Percentiles rank a stretch among this genome's conserved stretches.
Conservation (phyloP, 2,113 vertebrate genomes). For the Raja brachyura region DNA sequence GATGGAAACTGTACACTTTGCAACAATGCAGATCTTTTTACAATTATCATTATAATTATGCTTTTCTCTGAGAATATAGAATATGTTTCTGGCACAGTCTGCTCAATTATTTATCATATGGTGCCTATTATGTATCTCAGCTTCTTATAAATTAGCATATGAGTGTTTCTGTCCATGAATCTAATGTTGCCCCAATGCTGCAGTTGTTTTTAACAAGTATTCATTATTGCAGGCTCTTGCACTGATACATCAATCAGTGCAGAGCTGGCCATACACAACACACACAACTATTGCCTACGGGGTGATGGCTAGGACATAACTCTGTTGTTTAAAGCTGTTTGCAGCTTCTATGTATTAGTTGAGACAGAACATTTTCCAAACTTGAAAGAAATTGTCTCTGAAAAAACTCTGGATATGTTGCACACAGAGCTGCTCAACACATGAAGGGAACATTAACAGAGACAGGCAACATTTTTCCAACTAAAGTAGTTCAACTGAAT, state of each 20-base stretch:
- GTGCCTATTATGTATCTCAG: background rate
- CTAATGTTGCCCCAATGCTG: too few relatives aligned
- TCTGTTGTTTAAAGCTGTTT: background rate
- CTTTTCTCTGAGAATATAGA: background rate
- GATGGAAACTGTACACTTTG: background rate
- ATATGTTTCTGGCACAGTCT: background rate
- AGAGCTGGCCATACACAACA: background rate
- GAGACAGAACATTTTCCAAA: background rate
- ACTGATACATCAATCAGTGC: background rate
- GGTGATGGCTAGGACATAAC: conserved; percentile 5
- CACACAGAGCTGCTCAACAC: too few relatives aligned
- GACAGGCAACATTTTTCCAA: background rate
- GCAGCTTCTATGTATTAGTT: background rate
- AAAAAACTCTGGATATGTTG: background rate
- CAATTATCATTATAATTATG: conserved; percentile 32
- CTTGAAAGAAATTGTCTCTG: background rate
- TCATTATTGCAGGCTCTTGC: background rate
- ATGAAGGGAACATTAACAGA: background rate
- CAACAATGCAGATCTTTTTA: conserved; percentile 5
- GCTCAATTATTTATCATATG: conserved; percentile 22
- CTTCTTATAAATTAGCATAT: conserved; percentile 6
- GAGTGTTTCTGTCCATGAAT: conserved; percentile 5
- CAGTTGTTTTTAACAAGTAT: background rate
- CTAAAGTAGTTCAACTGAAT: background rate
- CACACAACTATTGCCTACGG: background rate